Conservation (phyloP, 2,888 invertebrate species). For the Ophioninae sp. region DNA sequence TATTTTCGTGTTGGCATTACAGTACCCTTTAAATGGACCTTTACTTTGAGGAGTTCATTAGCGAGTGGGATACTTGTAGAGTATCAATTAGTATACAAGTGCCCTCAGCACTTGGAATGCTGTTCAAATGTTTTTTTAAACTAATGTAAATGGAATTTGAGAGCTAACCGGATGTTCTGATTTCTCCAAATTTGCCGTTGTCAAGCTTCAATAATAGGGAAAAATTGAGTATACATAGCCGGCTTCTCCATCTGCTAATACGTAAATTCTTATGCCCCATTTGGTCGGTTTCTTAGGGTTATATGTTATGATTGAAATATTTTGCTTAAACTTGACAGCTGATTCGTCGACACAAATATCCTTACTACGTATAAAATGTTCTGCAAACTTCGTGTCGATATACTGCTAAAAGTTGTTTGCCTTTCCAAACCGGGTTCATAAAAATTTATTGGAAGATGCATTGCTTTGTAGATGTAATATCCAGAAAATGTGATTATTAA, state of each 20-base stretch:
- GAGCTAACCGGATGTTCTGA: slow-evolving; percentile 59
- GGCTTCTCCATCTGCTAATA: slow-evolving; percentile 60
- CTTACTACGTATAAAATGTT: slow-evolving; percentile 49
- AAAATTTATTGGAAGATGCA: too few species aligned
- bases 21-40: not conserved
- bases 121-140: too few species aligned
- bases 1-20: not conserved
- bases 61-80: slow-evolving; percentile 59
- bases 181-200: slow-evolving; percentile 56
- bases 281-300: slow-evolving; percentile 65
- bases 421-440: too few species aligned
- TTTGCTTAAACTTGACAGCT: slow-evolving; percentile 66
- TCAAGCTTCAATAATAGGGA: slow-evolving; percentile 66
- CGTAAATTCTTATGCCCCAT: slow-evolving; percentile 35
- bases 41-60: not conserved
- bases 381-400: slow-evolving; percentile 43
- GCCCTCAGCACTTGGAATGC: too few species aligned
- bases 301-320: slow-evolving; percentile 61
- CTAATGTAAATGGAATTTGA: too few species aligned
- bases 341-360: slow-evolving; percentile 63
- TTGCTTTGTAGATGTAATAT: too few species aligned
- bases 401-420: slow-evolving; percentile 40
- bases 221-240: slow-evolving; percentile 65
- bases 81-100: too few species aligned
- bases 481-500: not conserved